Conservation (phyloP, 2,888 invertebrate species). For the Koerneria pararmatus region DNA sequence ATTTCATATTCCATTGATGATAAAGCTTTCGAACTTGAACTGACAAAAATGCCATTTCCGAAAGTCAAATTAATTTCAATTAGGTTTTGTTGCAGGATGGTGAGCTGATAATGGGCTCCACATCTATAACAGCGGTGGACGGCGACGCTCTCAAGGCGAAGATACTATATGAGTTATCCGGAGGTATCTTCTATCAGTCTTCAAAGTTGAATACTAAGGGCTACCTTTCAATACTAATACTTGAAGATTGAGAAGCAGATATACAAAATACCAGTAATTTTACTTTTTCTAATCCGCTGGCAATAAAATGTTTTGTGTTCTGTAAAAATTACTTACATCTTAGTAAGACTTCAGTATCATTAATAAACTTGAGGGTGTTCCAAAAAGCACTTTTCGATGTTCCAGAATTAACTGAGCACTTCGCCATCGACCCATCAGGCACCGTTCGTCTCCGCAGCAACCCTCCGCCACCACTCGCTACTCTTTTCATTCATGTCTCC, state of each 20-base stretch:
- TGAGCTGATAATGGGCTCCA: conserved; percentile 40
- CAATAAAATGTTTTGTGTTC: too few species aligned
- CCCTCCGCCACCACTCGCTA: conserved; percentile 38
- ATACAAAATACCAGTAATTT: too few species aligned
- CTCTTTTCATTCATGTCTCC: conserved; percentile 42
- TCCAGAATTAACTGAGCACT: conserved; percentile 40
- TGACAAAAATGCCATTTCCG: too few species aligned
- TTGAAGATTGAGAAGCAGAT: too few species aligned
- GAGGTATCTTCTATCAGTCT: conserved; percentile 36
- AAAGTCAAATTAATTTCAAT: background rate
- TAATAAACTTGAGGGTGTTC: too few species aligned
- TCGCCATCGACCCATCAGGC: conserved; percentile 38
- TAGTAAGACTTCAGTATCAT: too few species aligned
- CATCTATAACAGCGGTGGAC: conserved; percentile 45
- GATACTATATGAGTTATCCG: conserved; percentile 44
- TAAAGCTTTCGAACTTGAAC: conserved; percentile 24
- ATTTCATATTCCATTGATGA: conserved; percentile 13
- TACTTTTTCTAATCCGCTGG: too few species aligned
- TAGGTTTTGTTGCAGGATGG: conserved; percentile 33
- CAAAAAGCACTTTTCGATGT: too few species aligned
- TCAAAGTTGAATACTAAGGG: too few species aligned
- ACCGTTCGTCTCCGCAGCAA: conserved; percentile 31
- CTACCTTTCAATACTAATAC: too few species aligned
- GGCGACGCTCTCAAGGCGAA: conserved; percentile 50
- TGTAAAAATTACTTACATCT: too few species aligned